Evolutionary conservation across 2,797 vertebrate species (phyloP).

Genomic region (Okamejei kenojei): DNA sequence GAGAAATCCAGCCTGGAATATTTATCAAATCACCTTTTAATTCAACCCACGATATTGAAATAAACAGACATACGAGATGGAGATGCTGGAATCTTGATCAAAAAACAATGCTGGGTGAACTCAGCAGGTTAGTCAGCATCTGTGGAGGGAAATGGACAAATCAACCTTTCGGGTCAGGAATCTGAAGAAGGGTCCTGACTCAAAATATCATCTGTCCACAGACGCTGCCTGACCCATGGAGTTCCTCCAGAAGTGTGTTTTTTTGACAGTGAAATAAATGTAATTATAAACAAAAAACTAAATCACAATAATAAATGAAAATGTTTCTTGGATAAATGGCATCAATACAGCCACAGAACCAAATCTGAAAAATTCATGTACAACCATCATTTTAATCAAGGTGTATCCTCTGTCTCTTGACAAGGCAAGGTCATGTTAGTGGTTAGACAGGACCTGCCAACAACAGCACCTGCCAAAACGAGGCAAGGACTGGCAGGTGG

Average conservation of each 20-base stretch:
- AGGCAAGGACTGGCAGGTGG: not conserved
- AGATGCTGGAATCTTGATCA: too few relatives aligned
- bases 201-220: too few relatives aligned
- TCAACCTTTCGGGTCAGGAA: too few relatives aligned
- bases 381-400: not conserved
- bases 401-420: not conserved
- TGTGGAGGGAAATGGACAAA: too few relatives aligned
- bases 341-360: too few relatives aligned
- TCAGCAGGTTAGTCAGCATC: too few relatives aligned
- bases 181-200: too few relatives aligned
- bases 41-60: not conserved
- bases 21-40: slow-evolving; percentile 9
- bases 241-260: too few relatives aligned
- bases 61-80: not conserved
- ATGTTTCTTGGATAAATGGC: not conserved
- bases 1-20: not conserved
- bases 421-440: too few relatives aligned
- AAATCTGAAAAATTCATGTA: not conserved
- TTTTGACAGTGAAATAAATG: too few relatives aligned
- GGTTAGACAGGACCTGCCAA: not conserved
- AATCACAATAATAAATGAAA: not conserved
- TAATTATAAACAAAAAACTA: not conserved
- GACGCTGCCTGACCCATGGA: not conserved
- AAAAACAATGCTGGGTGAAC: too few relatives aligned
- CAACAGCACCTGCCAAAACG: not conserved